Evolutionary conservation across 2,888 invertebrate species (phyloP).

Genomic region (Ennomos fuscantarius): DNA sequence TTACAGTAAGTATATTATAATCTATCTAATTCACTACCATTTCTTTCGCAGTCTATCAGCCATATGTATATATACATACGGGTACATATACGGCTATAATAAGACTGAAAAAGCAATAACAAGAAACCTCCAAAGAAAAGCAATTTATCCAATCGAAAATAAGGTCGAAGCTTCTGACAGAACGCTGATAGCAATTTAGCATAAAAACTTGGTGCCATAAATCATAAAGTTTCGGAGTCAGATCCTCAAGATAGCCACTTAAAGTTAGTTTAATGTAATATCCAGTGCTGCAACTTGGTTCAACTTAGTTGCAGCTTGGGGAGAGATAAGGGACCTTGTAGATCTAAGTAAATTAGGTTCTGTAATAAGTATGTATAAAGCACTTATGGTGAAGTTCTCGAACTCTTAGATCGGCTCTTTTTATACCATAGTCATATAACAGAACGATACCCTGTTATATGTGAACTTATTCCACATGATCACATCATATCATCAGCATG

Average conservation of each 20-base stretch:
- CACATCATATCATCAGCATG: too few relatives aligned
- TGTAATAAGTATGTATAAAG: neutral
- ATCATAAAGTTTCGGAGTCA: conserved; percentile 60
- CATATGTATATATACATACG: too few relatives aligned
- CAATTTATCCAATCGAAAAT: conserved; percentile 37
- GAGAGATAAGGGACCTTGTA: conserved; percentile 1
- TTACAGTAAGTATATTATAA: too few relatives aligned
- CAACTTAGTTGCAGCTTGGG: conserved; percentile 52
- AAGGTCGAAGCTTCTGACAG: conserved; percentile 38
- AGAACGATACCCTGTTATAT: too few relatives aligned
- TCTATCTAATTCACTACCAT: too few relatives aligned
- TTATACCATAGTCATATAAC: too few relatives aligned
- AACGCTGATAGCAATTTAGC: conserved; percentile 45
- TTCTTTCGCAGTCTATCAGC: too few relatives aligned
- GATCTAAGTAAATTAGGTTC: neutral
- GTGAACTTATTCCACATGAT: too few relatives aligned
- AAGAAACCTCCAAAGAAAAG: conserved; percentile 21
- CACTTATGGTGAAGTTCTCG: too few relatives aligned
- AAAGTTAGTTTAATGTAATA: conserved; percentile 59
- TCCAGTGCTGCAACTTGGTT: conserved; percentile 50
- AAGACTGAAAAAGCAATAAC: neutral
- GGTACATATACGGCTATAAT: too few relatives aligned
- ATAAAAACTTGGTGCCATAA: conserved; percentile 54
- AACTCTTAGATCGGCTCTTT: too few relatives aligned
- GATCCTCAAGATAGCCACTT: conserved; percentile 56